Evolutionary conservation across 2,797 vertebrate species (phyloP), one percentile per base, ranked within the genome.

Genomic region (Brotula barbata): DNA sequence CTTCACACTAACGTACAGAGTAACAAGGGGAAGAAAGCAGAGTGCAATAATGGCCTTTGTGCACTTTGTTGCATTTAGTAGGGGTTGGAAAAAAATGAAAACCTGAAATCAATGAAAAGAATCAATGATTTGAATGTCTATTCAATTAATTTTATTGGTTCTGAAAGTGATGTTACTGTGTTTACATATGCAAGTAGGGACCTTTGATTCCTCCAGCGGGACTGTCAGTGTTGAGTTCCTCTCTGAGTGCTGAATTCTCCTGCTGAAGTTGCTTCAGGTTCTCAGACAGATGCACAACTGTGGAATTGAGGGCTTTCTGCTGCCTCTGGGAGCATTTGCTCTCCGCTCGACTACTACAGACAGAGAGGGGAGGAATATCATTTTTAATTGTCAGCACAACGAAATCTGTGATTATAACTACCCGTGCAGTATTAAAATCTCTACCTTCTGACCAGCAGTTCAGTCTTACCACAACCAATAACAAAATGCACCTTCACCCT

Each of bases 241-340:
- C 90, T 75, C 92, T 92, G 22, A 98, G 89, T 10, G 72, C 80
- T 6, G 31, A 58, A 58, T 97, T 97, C 79, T 97, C 95, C 55
- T 92, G 85, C 0, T 94, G 94, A 46, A 97, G 71, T 25, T 93
- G 92, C 73, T 93, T 93, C 63, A 94, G 66, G 3, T 87, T 92
- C 69, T 91, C 92, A 8, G 94, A 93, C 68, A 97, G 66, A 64
- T 86, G 93, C 53, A 92, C 82, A 46, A 96, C 82, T 1, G 92
- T 88, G 9, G 91, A 87, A 72, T 87, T 93, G 50, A 95, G 77
- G 8, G 88, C 84, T 69, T 91, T 95, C 21, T 94, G 93, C 64
- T 89, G 89, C 39, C 87, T 90, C 16, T 89, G 86, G 28, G 90
- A 90, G 15, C 85, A 83, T 78, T 89, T 93, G 58, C 85, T 92